Evolutionary conservation across 1,140 invertebrate species (phyloP).

Genomic region (Drosophila orena): DNA sequence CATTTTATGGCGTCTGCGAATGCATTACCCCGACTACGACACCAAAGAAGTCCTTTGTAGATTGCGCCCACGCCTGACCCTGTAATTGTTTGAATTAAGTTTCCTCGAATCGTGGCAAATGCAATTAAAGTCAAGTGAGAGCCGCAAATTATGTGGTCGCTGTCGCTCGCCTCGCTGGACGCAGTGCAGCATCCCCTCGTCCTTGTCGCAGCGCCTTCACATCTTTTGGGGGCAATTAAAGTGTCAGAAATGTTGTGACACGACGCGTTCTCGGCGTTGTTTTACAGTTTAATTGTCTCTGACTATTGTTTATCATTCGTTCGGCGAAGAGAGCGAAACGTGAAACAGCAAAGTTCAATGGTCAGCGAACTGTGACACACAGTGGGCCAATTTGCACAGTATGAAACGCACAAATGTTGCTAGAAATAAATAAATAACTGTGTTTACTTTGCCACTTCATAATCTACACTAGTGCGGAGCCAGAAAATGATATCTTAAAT

Average conservation of each 20-base stretch:
- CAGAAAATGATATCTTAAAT: no score
- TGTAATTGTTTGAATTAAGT: slow-evolving; percentile 76
- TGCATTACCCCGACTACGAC: slow-evolving; percentile 40
- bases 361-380: slow-evolving; percentile 16
- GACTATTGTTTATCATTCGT: slow-evolving; percentile 59
- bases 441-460: no score
- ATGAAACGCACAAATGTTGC: background rate
- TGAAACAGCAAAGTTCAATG: slow-evolving; percentile 18
- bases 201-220: slow-evolving; percentile 42
- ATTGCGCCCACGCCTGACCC: slow-evolving; percentile 2
- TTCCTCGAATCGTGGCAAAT: slow-evolving; percentile 42
- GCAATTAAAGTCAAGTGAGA: slow-evolving; percentile 64
- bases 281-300: slow-evolving; percentile 72
- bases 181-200: slow-evolving; percentile 20
- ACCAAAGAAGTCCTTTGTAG: background rate
- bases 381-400: background rate
- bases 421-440: background rate
- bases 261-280: slow-evolving; percentile 43
- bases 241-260: slow-evolving; percentile 67
- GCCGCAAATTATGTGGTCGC: slow-evolving; percentile 55
- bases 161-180: slow-evolving; percentile 57
- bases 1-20: slow-evolving; percentile 80
- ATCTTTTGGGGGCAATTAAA: slow-evolving; percentile 64
- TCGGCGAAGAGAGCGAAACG: slow-evolving; percentile 10
- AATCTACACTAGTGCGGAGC: no score